phyloP scores from a whole-genome alignment of 2,797 vertebrate genomes.

The Loriculus beryllinus region DNA sequence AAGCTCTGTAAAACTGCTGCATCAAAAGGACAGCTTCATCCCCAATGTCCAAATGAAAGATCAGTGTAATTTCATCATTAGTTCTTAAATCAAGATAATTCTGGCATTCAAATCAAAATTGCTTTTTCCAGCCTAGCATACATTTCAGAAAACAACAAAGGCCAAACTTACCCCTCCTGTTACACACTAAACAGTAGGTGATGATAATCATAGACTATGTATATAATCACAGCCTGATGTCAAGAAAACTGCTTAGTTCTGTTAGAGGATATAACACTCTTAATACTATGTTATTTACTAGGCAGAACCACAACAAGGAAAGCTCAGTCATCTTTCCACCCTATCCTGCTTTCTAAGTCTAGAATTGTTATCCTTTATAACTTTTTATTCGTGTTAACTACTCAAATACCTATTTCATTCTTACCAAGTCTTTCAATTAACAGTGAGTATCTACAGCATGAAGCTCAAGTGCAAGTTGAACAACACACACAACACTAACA shows the following conservation, averaged over 20 bases:
- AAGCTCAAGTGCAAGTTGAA: background rate
- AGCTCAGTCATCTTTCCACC: background rate
- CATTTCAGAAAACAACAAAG: background rate
- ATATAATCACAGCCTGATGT: background rate
- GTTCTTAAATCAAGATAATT: background rate
- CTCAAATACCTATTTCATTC: background rate
- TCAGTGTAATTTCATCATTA: background rate
- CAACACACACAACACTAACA: background rate
- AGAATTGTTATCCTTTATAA: background rate
- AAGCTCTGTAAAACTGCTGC: background rate
- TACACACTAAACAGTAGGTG: background rate
- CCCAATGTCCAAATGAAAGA: background rate
- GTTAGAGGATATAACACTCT: background rate
- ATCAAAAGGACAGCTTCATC: background rate
- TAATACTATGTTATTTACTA: background rate
- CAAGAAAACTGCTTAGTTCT: background rate
- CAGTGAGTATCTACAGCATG: background rate
- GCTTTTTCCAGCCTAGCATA: background rate
- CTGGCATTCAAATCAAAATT: background rate
- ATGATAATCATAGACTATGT: background rate
- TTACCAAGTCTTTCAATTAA: background rate
- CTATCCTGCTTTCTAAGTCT: background rate
- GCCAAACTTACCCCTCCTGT: background rate
- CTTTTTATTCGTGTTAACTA: background rate
- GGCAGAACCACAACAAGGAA: background rate